These are phyloP conservation scores for Tupaia tana DNA, from an alignment of 2,113 vertebrate genomes.

Conservation along the genomic window DNA sequence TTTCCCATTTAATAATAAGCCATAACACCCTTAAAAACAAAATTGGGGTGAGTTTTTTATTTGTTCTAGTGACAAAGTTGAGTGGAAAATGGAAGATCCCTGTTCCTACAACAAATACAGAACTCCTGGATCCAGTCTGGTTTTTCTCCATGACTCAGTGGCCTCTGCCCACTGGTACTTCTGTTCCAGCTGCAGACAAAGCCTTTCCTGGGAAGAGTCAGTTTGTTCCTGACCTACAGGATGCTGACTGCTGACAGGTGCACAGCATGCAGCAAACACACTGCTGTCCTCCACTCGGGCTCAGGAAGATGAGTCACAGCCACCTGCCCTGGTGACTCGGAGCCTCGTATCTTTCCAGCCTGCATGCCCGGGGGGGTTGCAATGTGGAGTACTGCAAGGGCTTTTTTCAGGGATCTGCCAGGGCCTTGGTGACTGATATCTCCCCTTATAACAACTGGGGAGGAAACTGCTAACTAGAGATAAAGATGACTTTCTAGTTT, in stretches of 20 bases:
- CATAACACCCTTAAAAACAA: not conserved
- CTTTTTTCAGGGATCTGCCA: constrained; percentile 23
- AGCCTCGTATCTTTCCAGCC: constrained; percentile 44
- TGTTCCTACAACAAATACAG: constrained; percentile 1
- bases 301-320: constrained; percentile 81
- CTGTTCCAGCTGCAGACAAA: constrained; percentile 68
- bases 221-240: constrained; percentile 76
- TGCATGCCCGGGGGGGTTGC: not conserved
- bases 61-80: not conserved
- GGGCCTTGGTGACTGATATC: constrained; percentile 47
- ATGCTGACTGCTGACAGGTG: constrained; percentile 73
- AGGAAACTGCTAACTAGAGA: constrained; percentile 75
- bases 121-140: constrained; percentile 14
- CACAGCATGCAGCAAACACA: constrained; percentile 1
- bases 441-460: constrained; percentile 52
- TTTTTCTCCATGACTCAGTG: constrained; percentile 69
- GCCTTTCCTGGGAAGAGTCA: constrained; percentile 67
- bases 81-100: not conserved
- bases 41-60: not conserved
- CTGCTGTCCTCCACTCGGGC: not conserved
- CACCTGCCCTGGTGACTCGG: not conserved
- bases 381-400: not conserved
- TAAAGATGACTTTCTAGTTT: constrained; percentile 69
- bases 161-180: constrained; percentile 39
- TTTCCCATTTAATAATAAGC: not conserved